A percentile compares a stretch with the other conserved stretches of the same genome.
Evolutionary conservation across 2,113 vertebrate species (phyloP).

Genomic region (Saccopteryx bilineata): DNA sequence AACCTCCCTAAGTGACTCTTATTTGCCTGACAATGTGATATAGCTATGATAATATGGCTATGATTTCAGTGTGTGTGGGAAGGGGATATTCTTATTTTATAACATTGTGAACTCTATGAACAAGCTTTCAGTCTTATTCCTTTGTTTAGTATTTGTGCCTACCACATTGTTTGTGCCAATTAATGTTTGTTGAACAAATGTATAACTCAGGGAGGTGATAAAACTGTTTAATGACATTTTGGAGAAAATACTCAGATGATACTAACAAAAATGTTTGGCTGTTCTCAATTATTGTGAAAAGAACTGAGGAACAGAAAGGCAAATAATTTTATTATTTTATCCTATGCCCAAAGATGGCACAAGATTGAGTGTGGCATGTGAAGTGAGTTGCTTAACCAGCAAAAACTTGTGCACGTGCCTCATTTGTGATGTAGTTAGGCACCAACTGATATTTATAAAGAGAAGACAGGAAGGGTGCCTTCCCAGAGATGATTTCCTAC

Average conservation of each 20-base stretch:
- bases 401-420: not conserved
- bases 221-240: constrained; percentile 47
- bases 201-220: constrained; percentile 19
- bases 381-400: not conserved
- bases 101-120: not conserved
- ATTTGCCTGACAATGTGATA: not conserved
- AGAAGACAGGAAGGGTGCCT: not conserved
- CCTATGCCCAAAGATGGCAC: not conserved
- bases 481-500: not conserved
- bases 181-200: constrained; percentile 52
- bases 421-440: not conserved
- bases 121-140: not conserved
- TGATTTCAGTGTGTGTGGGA: not conserved
- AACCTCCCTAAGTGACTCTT: not conserved
- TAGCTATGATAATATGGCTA: not conserved
- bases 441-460: not conserved
- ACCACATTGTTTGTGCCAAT: not conserved
- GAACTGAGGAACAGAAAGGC: not conserved
- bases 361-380: not conserved
- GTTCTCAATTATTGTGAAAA: constrained; percentile 14
- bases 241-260: not conserved
- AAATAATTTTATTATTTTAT: not conserved
- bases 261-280: not conserved
- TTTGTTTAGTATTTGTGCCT: not conserved
- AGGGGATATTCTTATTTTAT: not conserved